Evolutionary conservation across 2,113 vertebrate species (phyloP), one percentile per base, ranked within the genome.

Genomic region (Anguilla rostrata): DNA sequence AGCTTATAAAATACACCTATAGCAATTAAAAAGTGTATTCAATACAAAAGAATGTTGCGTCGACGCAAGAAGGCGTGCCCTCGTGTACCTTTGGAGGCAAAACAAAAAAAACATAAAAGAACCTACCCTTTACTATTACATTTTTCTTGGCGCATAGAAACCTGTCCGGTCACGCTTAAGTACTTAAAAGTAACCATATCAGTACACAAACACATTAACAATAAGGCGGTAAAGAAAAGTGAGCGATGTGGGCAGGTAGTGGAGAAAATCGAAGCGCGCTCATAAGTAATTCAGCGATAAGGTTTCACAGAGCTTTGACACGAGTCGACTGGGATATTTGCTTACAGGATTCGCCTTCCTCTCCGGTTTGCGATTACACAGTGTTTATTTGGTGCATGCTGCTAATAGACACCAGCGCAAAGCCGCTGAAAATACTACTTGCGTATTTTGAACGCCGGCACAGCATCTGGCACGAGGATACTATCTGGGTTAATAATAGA

Each of bases 201-300:
- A 29, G 63, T n/a, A 39, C 40, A 26, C 7, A 46, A 18, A 80
- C 78, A 41, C 40, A 41, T 80, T 80, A 41, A 80, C 78, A 41
- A 20, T 41, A 18, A 87, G 86, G 92, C 94, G 93, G 93, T 92
- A 92, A 93, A 93, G 92, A 93, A 91, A 93, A 92, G 79, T 79
- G 92, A 94, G 91, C 91, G 91, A 81, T 91, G 91, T 87, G 89
- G 91, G 92, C 85, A 91, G 86, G 5, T 80, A 20, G 12, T 40
- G 90, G 87, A 90, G 91, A 49, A 89, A 89, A 88, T 91, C 92
- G 40, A 88, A 87, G 89, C 88, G 88, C 90, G 90, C 86, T 90
- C 90, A 88, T 71, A 60, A 89, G 90, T 90, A 86, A 84, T 87
- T 85, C 86, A 83, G 90, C 89, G 87, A 92, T 95, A 92, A 87